Evolutionary conservation across 2,797 vertebrate species (phyloP), one percentile per base, ranked within the genome.

Genomic region (Morus bassanus): DNA sequence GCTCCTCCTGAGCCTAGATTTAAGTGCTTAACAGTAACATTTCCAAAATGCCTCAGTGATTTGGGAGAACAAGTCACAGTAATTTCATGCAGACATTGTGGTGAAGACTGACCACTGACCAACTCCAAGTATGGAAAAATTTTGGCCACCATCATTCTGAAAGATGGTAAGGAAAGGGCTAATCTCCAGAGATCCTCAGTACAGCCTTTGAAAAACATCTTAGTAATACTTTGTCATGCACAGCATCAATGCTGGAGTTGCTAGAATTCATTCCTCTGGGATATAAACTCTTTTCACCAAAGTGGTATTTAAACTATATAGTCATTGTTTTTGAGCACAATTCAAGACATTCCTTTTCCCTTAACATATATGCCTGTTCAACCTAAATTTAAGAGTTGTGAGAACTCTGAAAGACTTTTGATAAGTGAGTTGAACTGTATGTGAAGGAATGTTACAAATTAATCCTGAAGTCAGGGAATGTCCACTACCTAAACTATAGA

Each of bases 291-390:
- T 87, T 74, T 84, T 87, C 43, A 74, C 65, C 30, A 79, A 88
- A 93, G 39, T 57, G 56, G 77, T 74, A 72, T 68, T 95, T 96
- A 77, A 93, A 77, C 50, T 60, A 68, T 59, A 78, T 21, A 93
- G 91, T 95, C 89, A 93, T 78, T 93, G 69, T 30, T 93, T 91
- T 95, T 89, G 89, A 92, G 76, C 21, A 60, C 35, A 51, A 84
- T 68, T 91, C 91, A 94, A 89, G 50, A 92, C 92, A 92, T 95
- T 95, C 84, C 80, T 95, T 93, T 90, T 82, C 56, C 30, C 89
- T 94, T 89, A 95, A 84, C 12, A 60, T 88, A 79, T 60, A 88
- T 75, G 87, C 45, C 70, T 92, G 33, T 67, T 88, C 9, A 9
- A 79, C 70, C 56, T 56, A 77, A 96, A 90, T 57, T 56, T 68